These are phyloP conservation scores for Colletes collaris DNA, from an alignment of 2,888 invertebrate genomes.

Conservation along the genomic window DNA sequence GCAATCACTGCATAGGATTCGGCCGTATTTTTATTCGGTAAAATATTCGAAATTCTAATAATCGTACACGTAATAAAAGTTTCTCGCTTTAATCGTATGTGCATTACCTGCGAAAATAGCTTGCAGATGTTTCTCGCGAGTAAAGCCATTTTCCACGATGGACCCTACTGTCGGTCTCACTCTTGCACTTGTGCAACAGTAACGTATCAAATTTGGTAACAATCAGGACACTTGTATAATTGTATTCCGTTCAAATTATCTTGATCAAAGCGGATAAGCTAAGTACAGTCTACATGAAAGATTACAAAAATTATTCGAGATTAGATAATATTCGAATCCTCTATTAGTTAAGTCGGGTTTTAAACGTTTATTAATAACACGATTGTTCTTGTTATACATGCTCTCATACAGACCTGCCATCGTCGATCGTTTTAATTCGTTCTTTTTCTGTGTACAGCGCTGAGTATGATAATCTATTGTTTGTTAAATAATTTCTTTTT, in stretches of 20 bases:
- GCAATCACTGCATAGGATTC: background rate
- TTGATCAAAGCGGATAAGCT: too few relatives aligned
- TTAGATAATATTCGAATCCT: too few relatives aligned
- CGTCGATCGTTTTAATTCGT: slow-evolving; percentile 25
- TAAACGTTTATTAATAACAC: too few relatives aligned
- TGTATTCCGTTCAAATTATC: background rate
- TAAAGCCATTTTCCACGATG: slow-evolving; percentile 77
- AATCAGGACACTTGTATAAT: background rate
- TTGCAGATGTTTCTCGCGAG: slow-evolving; percentile 77
- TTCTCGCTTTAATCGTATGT: background rate
- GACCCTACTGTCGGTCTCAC: slow-evolving; percentile 42
- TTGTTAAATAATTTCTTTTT: background rate
- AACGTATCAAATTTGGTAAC: slow-evolving; percentile 32
- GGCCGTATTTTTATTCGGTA: background rate
- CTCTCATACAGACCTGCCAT: slow-evolving; percentile 16
- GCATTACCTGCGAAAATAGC: slow-evolving; percentile 76
- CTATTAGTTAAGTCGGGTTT: too few relatives aligned
- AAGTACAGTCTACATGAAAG: too few relatives aligned
- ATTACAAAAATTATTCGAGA: too few relatives aligned
- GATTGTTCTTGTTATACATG: background rate
- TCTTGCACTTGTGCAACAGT: slow-evolving; percentile 40
- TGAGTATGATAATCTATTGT: background rate
- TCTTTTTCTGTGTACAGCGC: background rate
- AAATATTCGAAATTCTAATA: background rate
- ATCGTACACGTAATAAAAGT: background rate